phyloP scores from a whole-genome alignment of 2,113 vertebrate genomes.

The Nycticebus coucang region DNA sequence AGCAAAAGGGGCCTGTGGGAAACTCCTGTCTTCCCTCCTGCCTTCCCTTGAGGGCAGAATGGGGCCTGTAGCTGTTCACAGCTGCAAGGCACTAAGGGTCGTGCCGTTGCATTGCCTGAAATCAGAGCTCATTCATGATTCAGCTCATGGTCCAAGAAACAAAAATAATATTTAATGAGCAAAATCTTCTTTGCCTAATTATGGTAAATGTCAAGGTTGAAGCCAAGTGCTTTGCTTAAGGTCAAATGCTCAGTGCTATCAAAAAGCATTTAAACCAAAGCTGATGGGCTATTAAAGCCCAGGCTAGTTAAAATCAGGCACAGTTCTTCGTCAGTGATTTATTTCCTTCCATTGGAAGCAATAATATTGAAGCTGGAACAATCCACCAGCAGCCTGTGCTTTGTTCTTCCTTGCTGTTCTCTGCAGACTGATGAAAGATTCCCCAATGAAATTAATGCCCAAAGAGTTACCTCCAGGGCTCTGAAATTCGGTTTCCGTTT shows the following conservation, averaged over 20 bases:
- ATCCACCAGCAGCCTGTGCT: background rate
- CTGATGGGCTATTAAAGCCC: conserved; percentile 52
- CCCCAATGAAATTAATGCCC: conserved; percentile 17
- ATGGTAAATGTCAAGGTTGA: conserved; percentile 78
- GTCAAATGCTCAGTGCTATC: conserved; percentile 75
- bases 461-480: background rate
- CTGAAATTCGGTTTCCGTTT: conserved; percentile 2
- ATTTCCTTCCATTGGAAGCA: background rate
- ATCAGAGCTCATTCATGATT: conserved; percentile 64
- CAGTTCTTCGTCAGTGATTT: conserved; percentile 58
- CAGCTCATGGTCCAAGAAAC: conserved; percentile 74
- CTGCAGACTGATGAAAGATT: background rate
- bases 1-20: background rate
- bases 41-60: background rate
- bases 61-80: background rate
- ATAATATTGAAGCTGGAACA: conserved; percentile 45
- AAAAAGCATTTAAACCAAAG: conserved; percentile 74
- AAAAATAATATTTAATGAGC: conserved; percentile 81
- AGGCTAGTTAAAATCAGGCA: conserved; percentile 59
- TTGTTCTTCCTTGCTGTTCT: background rate
- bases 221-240: conserved; percentile 73
- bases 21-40: background rate
- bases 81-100: background rate
- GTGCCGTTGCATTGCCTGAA: conserved; percentile 8
- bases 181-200: conserved; percentile 79